phyloP scores from a whole-genome alignment of 23 tunicate genomes.

The Ciona savignyi region DNA sequence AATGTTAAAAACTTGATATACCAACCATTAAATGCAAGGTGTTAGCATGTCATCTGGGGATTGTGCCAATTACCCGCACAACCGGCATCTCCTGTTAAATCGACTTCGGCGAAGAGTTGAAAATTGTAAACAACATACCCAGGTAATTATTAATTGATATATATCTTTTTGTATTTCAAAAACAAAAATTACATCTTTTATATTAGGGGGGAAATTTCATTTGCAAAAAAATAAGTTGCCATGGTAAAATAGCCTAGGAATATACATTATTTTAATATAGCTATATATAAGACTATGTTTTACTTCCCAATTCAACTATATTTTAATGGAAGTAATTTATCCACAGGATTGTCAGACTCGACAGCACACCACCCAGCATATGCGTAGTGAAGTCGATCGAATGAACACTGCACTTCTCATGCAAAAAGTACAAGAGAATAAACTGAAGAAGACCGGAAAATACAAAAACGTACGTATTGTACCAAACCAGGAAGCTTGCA shows the following conservation, averaged over 20 bases:
- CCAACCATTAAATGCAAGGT: background rate
- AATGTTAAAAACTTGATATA: background rate
- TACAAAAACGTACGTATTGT: constrained; percentile 28
- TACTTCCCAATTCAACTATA: no score
- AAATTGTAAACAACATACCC: background rate
- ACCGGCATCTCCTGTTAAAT: background rate
- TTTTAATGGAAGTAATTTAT: no score
- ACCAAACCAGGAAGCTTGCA: no score
- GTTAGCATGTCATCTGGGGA: background rate
- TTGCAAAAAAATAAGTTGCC: no score
- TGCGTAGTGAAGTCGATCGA: background rate
- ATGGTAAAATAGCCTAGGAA: no score
- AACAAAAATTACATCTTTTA: no score
- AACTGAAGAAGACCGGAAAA: constrained; percentile 23
- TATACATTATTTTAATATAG: no score
- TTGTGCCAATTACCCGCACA: background rate
- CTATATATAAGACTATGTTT: no score
- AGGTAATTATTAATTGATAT: constrained; percentile 9
- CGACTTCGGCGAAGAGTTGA: constrained; percentile 6
- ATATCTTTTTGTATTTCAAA: no score
- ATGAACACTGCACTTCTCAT: background rate
- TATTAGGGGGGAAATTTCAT: no score
- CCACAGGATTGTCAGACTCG: background rate
- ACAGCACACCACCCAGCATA: background rate
- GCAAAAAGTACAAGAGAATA: constrained; percentile 20